Percentiles rank a stretch among this genome's conserved stretches.
Evolutionary conservation across 2,888 invertebrate genomes (phyloP).

Genomic region (Neria commutata): DNA sequence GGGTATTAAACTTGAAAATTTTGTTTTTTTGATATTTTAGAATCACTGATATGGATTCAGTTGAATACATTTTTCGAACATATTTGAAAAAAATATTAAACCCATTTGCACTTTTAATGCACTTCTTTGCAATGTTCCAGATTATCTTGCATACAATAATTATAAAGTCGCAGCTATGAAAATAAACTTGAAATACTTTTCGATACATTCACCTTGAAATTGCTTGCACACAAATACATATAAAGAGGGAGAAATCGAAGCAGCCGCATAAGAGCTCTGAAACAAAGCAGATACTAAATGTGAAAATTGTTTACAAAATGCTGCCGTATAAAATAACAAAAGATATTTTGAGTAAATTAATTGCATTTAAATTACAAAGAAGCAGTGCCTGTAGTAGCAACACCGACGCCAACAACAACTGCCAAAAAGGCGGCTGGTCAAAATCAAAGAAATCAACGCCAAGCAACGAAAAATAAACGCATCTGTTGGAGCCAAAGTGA

Average conservation of each 20-base stretch:
- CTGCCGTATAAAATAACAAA: background rate
- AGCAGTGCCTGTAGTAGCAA: background rate
- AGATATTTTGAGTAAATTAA: background rate
- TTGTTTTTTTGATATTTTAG: too few species aligned
- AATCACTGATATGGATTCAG: too few species aligned
- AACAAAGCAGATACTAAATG: too few species aligned
- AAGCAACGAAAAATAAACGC: background rate
- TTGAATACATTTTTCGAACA: too few species aligned
- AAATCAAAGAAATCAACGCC: background rate
- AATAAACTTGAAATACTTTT: background rate
- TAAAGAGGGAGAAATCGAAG: background rate
- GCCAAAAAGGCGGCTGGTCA: background rate
- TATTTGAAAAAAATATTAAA: too few species aligned
- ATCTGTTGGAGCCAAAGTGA: too few species aligned
- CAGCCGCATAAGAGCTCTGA: background rate
- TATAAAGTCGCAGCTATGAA: too few species aligned
- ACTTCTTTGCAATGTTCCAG: too few species aligned
- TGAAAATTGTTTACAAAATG: slow-evolving; percentile 2
- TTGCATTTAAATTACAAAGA: background rate
- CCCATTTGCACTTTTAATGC: too few species aligned
- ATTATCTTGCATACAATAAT: too few species aligned
- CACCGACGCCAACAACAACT: background rate
- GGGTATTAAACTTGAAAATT: too few species aligned
- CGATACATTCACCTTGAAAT: background rate
- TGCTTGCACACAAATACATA: too few species aligned